A percentile compares a stretch with the other conserved stretches of the same genome.
Conservation (phyloP, 2,113 vertebrate genomes). For the Pica pica region DNA sequence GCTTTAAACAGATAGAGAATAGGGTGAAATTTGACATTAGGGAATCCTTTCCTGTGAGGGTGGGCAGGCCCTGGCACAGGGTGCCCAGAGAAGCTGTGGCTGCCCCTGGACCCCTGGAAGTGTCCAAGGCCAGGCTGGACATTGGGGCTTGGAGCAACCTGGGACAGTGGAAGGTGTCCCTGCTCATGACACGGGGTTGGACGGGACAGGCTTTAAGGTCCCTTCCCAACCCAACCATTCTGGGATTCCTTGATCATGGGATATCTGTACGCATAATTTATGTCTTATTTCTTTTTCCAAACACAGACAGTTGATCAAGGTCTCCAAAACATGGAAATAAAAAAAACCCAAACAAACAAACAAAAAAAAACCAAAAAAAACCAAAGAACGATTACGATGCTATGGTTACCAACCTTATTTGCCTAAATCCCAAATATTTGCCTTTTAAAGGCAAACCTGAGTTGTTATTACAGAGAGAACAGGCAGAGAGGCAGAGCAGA, state of each 20-base stretch:
- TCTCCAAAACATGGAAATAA: neutral
- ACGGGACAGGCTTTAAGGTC: rapidly evolving
- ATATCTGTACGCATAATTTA: neutral
- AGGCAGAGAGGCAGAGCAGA: neutral
- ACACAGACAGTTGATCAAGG: neutral
- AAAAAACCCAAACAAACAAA: no score
- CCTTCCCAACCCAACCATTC: neutral
- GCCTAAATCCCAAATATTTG: neutral
- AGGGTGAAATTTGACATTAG: neutral
- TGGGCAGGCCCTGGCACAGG: rapidly evolving
- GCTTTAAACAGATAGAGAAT: neutral
- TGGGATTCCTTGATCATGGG: neutral
- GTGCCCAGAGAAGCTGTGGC: neutral
- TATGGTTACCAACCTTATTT: neutral
- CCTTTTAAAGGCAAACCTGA: neutral
- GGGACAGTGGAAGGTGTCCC: rapidly evolving
- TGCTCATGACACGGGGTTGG: rapidly evolving
- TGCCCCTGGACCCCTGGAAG: neutral
- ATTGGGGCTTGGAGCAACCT: rapidly evolving
- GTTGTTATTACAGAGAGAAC: rapidly evolving
- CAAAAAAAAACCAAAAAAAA: no score
- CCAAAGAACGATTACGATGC: rapidly evolving
- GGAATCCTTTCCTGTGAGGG: neutral
- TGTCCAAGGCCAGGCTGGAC: neutral
- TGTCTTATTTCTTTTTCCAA: neutral